Percentiles rank a stretch among this genome's conserved stretches.
phyloP scores from a whole-genome alignment of 2,888 invertebrate genomes.

The Clitarchus hookeri region DNA sequence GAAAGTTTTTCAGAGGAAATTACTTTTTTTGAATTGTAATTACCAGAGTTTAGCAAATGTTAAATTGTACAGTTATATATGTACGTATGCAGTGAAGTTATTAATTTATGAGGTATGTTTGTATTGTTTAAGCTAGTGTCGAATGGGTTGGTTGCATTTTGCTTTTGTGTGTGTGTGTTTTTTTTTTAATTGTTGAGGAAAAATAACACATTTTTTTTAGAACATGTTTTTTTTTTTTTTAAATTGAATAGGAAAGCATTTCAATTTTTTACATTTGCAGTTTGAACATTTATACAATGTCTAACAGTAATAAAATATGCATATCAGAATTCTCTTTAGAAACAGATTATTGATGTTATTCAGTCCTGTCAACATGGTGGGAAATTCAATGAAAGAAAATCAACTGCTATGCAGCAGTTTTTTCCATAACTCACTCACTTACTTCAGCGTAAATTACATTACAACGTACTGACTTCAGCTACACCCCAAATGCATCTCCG shows the following conservation, averaged over 20 bases:
- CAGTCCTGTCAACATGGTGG: not conserved
- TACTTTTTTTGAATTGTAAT: conserved; percentile 1
- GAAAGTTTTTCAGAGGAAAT: not conserved
- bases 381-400: not conserved
- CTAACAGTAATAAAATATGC: not conserved
- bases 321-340: not conserved
- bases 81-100: not conserved
- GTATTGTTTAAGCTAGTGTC: not conserved
- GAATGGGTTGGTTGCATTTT: not conserved
- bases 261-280: too few species aligned
- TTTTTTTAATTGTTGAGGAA: not conserved
- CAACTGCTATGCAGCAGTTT: too few species aligned
- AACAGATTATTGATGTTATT: not conserved
- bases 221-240: not conserved
- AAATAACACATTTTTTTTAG: not conserved
- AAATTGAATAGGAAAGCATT: too few species aligned
- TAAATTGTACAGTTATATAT: not conserved
- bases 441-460: too few species aligned
- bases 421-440: too few species aligned
- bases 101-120: not conserved
- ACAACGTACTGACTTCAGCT: too few species aligned
- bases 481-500: too few species aligned
- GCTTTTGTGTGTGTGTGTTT: not conserved
- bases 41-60: conserved; percentile 6
- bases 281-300: not conserved